phyloP scores from a whole-genome alignment of 1,140 invertebrate genomes.

The Leguminivora glycinivorella region DNA sequence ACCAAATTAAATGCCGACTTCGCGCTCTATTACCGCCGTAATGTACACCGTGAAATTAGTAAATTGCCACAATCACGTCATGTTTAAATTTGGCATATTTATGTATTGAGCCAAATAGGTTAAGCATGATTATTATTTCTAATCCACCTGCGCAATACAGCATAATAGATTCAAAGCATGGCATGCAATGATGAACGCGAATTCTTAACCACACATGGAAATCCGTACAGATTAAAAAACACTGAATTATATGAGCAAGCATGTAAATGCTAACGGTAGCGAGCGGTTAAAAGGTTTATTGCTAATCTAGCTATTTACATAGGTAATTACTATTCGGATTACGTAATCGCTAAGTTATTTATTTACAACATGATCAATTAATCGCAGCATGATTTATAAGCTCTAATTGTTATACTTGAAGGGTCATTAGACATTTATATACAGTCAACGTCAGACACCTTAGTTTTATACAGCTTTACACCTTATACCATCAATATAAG shows the following conservation, averaged over 20 bases:
- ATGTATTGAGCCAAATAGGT: background rate
- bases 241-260: background rate
- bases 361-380: background rate
- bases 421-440: background rate
- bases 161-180: background rate
- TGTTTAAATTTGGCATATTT: constrained; percentile 11
- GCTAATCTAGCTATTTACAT: background rate
- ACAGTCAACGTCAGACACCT: background rate
- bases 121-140: background rate
- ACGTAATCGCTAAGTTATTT: background rate
- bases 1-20: constrained; percentile 7
- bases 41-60: constrained; percentile 13
- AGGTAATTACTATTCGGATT: background rate
- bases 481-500: background rate
- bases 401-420: background rate
- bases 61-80: constrained; percentile 13
- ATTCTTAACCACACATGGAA: no score
- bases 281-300: background rate
- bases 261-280: background rate
- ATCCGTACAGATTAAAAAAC: background rate
- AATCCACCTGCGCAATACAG: background rate
- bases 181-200: background rate
- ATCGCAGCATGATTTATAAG: background rate
- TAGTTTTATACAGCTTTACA: background rate
- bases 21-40: background rate